Base-by-base conservation (phyloP, 1,140 invertebrate species). In the Megalonaias nervosa region DNA sequence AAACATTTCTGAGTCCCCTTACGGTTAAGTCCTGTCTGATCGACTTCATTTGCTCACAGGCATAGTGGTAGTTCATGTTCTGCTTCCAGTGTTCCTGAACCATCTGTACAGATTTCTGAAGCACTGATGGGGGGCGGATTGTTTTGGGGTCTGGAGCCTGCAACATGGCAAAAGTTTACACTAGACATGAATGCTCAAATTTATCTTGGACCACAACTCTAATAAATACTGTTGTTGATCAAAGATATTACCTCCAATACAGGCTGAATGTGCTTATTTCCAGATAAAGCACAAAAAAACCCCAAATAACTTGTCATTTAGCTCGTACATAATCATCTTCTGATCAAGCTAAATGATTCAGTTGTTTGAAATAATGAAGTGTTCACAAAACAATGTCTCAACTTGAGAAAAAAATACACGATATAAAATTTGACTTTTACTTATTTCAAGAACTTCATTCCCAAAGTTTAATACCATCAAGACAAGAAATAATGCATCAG, bases 1-100 rank as follows among this genome's bases (percentile, higher is more conserved):
- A 48, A 48, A 11, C 38, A 48, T 6, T 48, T 11, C 0, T 48
- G 2, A 9, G 9, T 48, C 11, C 38, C 92, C 93, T 93, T 92
- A 97, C 98, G 71, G 98, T 99, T 83, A 99, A 92, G 94, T 99
- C 98, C 92, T 99, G 98, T 84, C 98, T 93, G 86, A 99, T 99
- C 19, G 97, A 98, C 92, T 99, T 99, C 56, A 99, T 92, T 92
- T 99, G 98, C 93, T 99, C 97, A 93, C 97, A 99, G 71, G 96
- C 95, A 92, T 98, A 99, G 90, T 94, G 94, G 92, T 99, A 99
- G 92, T 99, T 97, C 87, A 95, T 94, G 86, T 95, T 96, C 71
- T 93, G 91, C 69, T 95, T 93, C 97, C 98, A 99, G 81, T 95
- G 94, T 72, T 94, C 93, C 91, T 98, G 97, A 1, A 99, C 97